phyloP scores from a whole-genome alignment of 2,113 vertebrate genomes.

The Sander vitreus region DNA sequence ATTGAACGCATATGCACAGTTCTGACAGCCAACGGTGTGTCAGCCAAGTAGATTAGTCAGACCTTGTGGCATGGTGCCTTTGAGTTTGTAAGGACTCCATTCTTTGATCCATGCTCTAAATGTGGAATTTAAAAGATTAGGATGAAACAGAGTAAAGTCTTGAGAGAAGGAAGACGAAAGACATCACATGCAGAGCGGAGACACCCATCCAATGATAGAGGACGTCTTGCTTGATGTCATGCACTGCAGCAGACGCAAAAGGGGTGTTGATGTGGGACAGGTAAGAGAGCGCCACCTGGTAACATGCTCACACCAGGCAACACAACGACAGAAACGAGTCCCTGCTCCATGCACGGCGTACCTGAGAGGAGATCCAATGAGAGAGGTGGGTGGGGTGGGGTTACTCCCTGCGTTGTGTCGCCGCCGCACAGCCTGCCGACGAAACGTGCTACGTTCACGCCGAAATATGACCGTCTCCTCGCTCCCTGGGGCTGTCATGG shows the following conservation, averaged over 20 bases:
- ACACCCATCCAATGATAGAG: conserved; percentile 27
- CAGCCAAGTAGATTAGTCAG: conserved; percentile 55
- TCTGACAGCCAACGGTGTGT: conserved; percentile 25
- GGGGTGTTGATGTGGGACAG: conserved; percentile 28
- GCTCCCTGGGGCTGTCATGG: conserved; percentile 91
- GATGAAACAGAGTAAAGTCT: conserved; percentile 34
- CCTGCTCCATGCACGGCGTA: conserved; percentile 86
- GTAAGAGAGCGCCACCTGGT: conserved; percentile 26
- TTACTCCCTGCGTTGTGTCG: conserved; percentile 99
- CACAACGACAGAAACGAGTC: conserved; percentile 17
- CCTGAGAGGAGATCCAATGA: conserved; percentile 99
- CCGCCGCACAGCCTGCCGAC: conserved; percentile 97
- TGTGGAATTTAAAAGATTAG: conserved; percentile 36
- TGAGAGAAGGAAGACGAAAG: conserved; percentile 44
- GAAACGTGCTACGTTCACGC: conserved; percentile 98
- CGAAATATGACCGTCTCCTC: conserved; percentile 97
- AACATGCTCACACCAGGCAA: conserved; percentile 63
- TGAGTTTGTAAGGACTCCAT: conserved; percentile 40
- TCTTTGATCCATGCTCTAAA: conserved; percentile 40
- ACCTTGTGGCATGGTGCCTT: conserved; percentile 39
- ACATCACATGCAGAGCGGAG: conserved; percentile 58
- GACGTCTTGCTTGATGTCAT: conserved; percentile 42
- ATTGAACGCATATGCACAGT: conserved; percentile 35
- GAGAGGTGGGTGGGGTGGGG: conserved; percentile 96
- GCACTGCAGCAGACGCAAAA: conserved; percentile 35